Conservation (phyloP, 2,797 vertebrate genomes). For the Pipistrellus nathusii region DNA sequence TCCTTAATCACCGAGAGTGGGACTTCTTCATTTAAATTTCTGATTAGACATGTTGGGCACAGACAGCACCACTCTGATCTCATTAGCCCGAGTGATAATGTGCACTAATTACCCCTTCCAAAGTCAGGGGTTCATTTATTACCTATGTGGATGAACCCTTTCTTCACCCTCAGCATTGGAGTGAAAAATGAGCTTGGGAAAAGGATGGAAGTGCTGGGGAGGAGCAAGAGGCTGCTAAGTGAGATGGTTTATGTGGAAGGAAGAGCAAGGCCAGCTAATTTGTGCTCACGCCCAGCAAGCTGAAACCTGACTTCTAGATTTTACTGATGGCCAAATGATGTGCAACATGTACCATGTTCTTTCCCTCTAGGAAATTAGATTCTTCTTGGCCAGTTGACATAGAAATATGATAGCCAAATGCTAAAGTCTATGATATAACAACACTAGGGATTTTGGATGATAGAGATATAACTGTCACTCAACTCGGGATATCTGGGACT, state of each 20-base stretch:
- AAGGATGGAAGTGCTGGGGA: conserved; percentile 22
- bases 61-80: conserved; percentile 64
- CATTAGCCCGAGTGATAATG: conserved; percentile 80
- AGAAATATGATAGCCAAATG: background rate
- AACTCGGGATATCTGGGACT: accelerated
- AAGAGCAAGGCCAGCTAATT: background rate
- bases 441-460: background rate
- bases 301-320: background rate
- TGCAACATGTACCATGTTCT: background rate
- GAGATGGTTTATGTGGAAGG: background rate
- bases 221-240: background rate
- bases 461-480: background rate
- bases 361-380: background rate
- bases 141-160: conserved; percentile 62
- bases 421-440: background rate
- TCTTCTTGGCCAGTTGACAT: background rate
- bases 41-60: conserved; percentile 37
- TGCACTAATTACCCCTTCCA: conserved; percentile 72
- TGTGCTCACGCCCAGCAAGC: background rate
- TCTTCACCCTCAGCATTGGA: conserved; percentile 45
- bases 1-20: conserved; percentile 68
- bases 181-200: conserved; percentile 61
- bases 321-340: background rate
- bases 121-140: conserved; percentile 74
- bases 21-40: conserved; percentile 72